Evolutionary conservation across 2,888 invertebrate species (phyloP).

Genomic region (Drosophila prolongata): DNA sequence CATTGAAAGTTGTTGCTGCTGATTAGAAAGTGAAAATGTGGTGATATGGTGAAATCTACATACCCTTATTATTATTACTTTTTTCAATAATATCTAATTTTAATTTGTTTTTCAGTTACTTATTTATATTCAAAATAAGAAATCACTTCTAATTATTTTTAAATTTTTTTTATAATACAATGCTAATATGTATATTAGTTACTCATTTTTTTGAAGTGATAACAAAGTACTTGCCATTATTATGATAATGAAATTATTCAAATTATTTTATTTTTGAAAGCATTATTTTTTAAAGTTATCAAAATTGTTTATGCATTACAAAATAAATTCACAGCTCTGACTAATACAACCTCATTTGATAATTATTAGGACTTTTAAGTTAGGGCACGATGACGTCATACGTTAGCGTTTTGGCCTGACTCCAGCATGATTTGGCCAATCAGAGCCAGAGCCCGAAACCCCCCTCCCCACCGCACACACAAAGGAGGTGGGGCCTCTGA

Average conservation of each 20-base stretch:
- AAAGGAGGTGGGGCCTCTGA: slow-evolving; percentile 61
- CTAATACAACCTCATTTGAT: not conserved
- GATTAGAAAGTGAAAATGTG: slow-evolving; percentile 72
- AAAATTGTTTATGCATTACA: too few species aligned
- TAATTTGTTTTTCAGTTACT: too few species aligned
- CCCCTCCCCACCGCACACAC: not conserved
- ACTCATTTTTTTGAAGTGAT: not conserved
- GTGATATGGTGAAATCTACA: not conserved
- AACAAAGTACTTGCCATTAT: too few species aligned
- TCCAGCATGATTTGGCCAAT: slow-evolving; percentile 84
- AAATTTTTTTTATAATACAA: not conserved
- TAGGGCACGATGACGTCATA: slow-evolving; percentile 61
- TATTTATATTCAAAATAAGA: too few species aligned
- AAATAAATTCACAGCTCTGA: too few species aligned
- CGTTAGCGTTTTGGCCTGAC: slow-evolving; percentile 78
- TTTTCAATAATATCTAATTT: too few species aligned
- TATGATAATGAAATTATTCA: too few species aligned
- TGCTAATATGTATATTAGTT: too few species aligned
- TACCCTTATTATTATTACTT: not conserved
- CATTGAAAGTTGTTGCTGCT: slow-evolving; percentile 53
- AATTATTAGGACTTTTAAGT: not conserved
- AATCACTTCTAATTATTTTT: too few species aligned
- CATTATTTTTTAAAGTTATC: too few species aligned
- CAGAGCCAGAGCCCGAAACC: slow-evolving; percentile 66
- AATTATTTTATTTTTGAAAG: too few species aligned